Evolutionary conservation across 2,113 vertebrate genomes (phyloP).

Genomic region (Todiramphus saurophagus): DNA sequence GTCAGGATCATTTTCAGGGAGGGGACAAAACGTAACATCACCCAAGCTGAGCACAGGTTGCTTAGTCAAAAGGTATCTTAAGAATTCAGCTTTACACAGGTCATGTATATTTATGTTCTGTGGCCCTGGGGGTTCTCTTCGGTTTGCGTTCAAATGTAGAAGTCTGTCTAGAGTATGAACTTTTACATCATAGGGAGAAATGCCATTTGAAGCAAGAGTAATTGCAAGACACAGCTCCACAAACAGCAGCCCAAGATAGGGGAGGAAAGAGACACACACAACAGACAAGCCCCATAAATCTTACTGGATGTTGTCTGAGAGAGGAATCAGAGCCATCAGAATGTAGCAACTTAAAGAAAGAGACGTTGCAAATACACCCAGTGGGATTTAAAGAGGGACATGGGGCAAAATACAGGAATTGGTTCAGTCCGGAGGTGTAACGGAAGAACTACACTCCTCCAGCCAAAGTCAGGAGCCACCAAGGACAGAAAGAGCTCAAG

Average conservation of each 20-base stretch:
- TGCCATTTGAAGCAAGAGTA: not conserved
- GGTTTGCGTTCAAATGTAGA: not conserved
- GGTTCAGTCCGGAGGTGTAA: not conserved
- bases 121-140: not conserved
- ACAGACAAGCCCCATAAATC: not conserved
- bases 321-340: not conserved
- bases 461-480: not conserved
- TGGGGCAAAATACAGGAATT: not conserved
- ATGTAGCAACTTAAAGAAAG: not conserved
- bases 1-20: not conserved
- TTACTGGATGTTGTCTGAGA: not conserved
- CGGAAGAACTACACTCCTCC: not conserved
- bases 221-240: not conserved
- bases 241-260: not conserved
- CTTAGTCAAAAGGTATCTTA: not conserved
- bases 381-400: not conserved
- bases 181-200: not conserved
- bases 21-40: not conserved
- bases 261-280: not conserved
- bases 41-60: not conserved
- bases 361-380: not conserved
- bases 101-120: not conserved
- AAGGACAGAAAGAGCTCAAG: not conserved
- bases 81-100: not conserved
- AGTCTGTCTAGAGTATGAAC: not conserved